Evolutionary conservation across 2,113 vertebrate genomes (phyloP), one percentile per base, ranked within the genome.

Genomic region (Melanotaenia duboulayi): DNA sequence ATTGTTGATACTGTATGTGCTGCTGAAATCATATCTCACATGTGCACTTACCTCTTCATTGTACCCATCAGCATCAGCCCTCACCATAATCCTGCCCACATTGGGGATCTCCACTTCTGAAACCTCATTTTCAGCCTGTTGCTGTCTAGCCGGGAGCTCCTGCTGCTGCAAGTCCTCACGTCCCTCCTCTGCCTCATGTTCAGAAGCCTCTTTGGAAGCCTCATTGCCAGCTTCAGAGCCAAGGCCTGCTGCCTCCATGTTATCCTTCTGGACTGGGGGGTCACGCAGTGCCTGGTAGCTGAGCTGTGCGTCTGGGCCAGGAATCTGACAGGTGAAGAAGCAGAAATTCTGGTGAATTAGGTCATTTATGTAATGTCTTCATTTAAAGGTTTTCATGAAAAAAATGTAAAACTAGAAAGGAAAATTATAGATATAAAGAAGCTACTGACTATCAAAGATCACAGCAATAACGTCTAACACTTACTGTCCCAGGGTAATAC

Each of bases 21-120:
- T 25, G 51, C 25, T 70, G 10, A 44, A 58, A 24, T 39, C 10
- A 25, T 13, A 9, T 17, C 16, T 2, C 11, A 20, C 28, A 20
- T 25, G 32, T 1, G 1, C 23, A 35, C 90, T 89, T 92, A 98
- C 97, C 96, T 99, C 97, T 89, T 99, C 98, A 5, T 99, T 96
- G 95, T 99, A 99, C 49, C 97, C 97, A 0, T 99, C 96, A 55
- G 96, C 95, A 79, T 97, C 97, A 0, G 96, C 93, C 70, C 96
- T 95, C 93, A 99, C 95, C 32, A 95, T 95, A 81, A 99, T 97
- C 92, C 94, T 94, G 76, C 98, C 98, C 91, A 99, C 97, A 63
- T 95, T 97, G 72, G 97, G 97, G 78, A 99, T 99, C 85, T 98
- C 97, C 74, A 99, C 96, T 79, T 98, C 97, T 1, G 96, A 97